A percentile compares a stretch with the other conserved stretches of the same genome.
phyloP scores from a whole-genome alignment of 2,113 vertebrate species.

The Cynocephalus volans region DNA sequence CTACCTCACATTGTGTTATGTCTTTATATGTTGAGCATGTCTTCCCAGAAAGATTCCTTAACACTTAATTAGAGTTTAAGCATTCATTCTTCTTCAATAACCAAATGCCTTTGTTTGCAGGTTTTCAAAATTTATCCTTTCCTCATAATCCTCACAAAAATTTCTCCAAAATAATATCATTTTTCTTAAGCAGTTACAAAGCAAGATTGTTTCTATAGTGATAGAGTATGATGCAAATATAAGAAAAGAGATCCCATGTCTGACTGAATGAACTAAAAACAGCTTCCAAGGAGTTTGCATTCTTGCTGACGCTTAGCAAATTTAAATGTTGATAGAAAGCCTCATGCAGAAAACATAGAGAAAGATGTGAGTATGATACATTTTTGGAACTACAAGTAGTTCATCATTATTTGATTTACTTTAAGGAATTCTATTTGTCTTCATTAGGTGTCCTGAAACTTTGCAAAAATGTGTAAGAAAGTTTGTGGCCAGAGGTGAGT shows the following conservation, averaged over 20 bases:
- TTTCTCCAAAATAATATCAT: background rate
- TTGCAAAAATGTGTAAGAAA: background rate
- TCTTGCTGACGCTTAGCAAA: background rate
- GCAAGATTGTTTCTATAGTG: background rate
- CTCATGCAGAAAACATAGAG: background rate
- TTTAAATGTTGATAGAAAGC: background rate
- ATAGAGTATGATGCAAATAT: background rate
- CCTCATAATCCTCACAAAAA: background rate
- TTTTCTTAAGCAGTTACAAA: background rate
- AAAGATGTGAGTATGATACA: background rate
- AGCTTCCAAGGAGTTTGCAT: background rate
- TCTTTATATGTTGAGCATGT: background rate
- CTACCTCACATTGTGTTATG: background rate
- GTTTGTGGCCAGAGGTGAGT: background rate
- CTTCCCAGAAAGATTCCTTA: background rate
- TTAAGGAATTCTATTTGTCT: conserved; percentile 12
- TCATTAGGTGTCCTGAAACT: background rate
- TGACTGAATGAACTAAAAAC: background rate
- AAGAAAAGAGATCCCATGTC: background rate
- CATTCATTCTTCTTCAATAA: background rate
- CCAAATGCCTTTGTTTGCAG: background rate
- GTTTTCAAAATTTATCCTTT: background rate
- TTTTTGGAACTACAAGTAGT: background rate
- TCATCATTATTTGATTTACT: background rate
- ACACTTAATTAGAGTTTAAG: background rate